Evolutionary conservation across 2,797 vertebrate genomes (phyloP).

Genomic region (Antrozous pallidus): DNA sequence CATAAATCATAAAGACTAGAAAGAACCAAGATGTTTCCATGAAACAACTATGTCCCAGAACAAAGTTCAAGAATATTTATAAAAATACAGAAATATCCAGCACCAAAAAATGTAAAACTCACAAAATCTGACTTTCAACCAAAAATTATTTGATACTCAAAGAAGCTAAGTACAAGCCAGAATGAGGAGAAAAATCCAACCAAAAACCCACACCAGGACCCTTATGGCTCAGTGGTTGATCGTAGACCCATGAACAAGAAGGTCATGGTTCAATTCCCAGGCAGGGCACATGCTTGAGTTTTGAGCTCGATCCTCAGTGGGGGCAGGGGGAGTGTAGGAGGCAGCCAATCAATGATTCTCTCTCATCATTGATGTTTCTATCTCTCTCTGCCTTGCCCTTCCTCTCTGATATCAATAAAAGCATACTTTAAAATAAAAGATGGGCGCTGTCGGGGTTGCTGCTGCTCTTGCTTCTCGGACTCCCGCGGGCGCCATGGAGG

Average conservation of each 20-base stretch:
- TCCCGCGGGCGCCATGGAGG: conserved; percentile 74
- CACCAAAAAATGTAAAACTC: background rate
- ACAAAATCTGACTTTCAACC: background rate
- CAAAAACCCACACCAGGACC: background rate
- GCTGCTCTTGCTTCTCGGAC: rapidly evolving
- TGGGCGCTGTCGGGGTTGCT: rapidly evolving
- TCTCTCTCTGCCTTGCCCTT: too few species aligned
- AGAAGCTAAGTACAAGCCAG: background rate
- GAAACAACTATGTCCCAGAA: background rate
- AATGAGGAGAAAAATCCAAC: background rate
- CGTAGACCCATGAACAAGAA: too few species aligned
- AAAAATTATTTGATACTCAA: background rate
- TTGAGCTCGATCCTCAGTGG: too few species aligned
- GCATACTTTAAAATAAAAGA: background rate
- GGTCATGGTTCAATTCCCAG: too few species aligned
- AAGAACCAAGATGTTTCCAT: background rate
- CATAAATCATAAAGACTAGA: background rate
- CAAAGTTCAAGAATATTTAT: background rate
- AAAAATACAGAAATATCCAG: background rate
- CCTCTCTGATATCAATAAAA: too few species aligned
- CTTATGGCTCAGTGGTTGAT: too few species aligned
- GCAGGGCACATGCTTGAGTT: too few species aligned
- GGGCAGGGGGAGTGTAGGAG: too few species aligned
- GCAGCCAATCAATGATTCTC: too few species aligned
- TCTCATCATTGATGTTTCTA: too few species aligned